phyloP scores from a whole-genome alignment of 2,888 invertebrate genomes.

The Hybos culiciformis region DNA sequence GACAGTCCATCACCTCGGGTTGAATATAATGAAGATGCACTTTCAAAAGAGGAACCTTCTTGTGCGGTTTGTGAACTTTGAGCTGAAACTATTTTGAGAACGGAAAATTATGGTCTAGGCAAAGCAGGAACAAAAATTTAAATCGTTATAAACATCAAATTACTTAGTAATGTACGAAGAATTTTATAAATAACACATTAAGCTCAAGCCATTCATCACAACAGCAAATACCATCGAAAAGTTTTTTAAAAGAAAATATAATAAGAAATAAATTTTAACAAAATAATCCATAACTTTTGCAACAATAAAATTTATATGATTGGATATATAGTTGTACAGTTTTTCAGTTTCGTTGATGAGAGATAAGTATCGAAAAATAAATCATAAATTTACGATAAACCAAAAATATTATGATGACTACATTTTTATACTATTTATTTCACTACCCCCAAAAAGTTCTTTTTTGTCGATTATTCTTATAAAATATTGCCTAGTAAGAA shows the following conservation, averaged over 20 bases:
- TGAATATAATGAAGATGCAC: slow-evolving; percentile 69
- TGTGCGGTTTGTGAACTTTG: slow-evolving; percentile 42
- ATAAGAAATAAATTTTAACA: no score
- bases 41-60: slow-evolving; percentile 78
- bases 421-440: no score
- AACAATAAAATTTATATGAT: neutral
- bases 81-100: slow-evolving; percentile 27
- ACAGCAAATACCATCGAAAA: slow-evolving; percentile 31
- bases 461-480: no score
- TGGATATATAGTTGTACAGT: neutral
- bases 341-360: slow-evolving; percentile 10
- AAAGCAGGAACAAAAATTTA: neutral
- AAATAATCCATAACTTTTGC: no score
- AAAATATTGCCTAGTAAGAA: no score
- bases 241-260: no score
- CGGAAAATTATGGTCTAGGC: neutral
- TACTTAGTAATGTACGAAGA: no score
- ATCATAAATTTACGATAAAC: no score
- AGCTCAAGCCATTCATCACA: slow-evolving; percentile 28
- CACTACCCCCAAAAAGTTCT: no score
- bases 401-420: no score
- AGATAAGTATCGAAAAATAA: no score
- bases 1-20: slow-evolving; percentile 54
- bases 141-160: neutral
- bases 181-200: slow-evolving; percentile 5